Evolutionary conservation across 2,113 vertebrate species (phyloP).

Genomic region (Suricata suricatta): DNA sequence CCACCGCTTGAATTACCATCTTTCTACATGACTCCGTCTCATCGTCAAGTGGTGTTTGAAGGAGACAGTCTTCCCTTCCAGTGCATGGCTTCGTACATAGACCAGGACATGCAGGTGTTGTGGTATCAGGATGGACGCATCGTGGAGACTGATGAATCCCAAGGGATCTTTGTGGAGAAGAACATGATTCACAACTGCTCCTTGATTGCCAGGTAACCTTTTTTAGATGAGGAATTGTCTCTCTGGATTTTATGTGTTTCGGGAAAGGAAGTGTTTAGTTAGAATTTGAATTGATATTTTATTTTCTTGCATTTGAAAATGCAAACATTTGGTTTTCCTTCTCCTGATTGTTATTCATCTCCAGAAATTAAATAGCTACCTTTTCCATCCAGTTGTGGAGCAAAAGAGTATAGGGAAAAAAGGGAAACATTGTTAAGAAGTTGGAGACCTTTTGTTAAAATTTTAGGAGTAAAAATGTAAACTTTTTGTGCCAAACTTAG

Average conservation of each 20-base stretch:
- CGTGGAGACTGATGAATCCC: slow-evolving; percentile 93
- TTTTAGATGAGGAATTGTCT: not conserved
- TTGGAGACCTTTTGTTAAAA: not conserved
- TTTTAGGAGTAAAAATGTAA: not conserved
- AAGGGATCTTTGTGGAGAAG: slow-evolving; percentile 97
- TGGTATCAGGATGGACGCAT: slow-evolving; percentile 98
- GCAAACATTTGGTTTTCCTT: not conserved
- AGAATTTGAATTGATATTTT: not conserved
- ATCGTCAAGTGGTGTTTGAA: slow-evolving; percentile 97
- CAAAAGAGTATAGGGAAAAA: not conserved
- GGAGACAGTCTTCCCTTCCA: slow-evolving; percentile 98
- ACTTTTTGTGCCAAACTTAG: not conserved
- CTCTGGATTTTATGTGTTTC: not conserved
- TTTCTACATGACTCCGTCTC: slow-evolving; percentile 97
- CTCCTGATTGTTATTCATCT: not conserved
- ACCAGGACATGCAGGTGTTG: slow-evolving; percentile 97
- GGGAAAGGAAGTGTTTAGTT: not conserved
- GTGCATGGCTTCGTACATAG: slow-evolving; percentile 96
- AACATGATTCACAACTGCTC: slow-evolving; percentile 98
- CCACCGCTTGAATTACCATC: slow-evolving; percentile 95
- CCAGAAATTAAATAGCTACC: not conserved
- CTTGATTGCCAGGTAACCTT: slow-evolving; percentile 93
- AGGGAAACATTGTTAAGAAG: not conserved
- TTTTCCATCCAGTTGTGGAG: not conserved
- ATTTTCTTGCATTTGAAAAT: not conserved